Evolutionary conservation across 2,113 vertebrate species (phyloP).

Genomic region (Pantherophis guttatus): DNA sequence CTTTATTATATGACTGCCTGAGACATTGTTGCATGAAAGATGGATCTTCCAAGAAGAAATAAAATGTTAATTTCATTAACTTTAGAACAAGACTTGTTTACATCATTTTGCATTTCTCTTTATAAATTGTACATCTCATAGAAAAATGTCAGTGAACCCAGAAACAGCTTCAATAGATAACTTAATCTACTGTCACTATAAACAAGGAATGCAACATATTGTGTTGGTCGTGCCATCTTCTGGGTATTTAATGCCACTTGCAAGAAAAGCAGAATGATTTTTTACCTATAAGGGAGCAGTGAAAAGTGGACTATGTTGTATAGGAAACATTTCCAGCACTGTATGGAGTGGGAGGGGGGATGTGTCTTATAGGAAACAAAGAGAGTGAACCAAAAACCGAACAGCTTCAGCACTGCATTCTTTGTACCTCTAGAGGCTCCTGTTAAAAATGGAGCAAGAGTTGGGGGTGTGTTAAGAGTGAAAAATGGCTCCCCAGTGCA

Average conservation of each 20-base stretch:
- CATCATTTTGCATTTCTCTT: not conserved
- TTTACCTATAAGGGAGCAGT: not conserved
- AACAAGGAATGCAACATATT: not conserved
- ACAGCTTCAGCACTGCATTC: not conserved
- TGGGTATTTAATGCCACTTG: not conserved
- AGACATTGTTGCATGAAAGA: conserved; percentile 30
- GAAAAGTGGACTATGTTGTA: not conserved
- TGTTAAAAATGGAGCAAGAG: not conserved
- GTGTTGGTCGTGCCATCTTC: not conserved
- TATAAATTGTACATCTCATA: not conserved
- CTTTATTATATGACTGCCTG: not conserved
- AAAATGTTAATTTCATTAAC: not conserved
- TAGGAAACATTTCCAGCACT: not conserved
- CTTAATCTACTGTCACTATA: not conserved
- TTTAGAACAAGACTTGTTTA: not conserved
- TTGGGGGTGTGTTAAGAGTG: not conserved
- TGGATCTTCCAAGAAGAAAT: conserved; percentile 35
- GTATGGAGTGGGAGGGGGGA: not conserved
- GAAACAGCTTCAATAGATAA: not conserved
- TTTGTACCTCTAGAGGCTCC: not conserved
- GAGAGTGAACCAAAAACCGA: not conserved
- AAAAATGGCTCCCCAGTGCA: conserved; percentile 13
- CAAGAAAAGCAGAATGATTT: not conserved
- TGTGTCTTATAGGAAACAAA: not conserved
- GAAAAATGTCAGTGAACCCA: not conserved